Base-by-base conservation (phyloP, 2,113 vertebrate genomes). In the Melanotaenia duboulayi region DNA sequence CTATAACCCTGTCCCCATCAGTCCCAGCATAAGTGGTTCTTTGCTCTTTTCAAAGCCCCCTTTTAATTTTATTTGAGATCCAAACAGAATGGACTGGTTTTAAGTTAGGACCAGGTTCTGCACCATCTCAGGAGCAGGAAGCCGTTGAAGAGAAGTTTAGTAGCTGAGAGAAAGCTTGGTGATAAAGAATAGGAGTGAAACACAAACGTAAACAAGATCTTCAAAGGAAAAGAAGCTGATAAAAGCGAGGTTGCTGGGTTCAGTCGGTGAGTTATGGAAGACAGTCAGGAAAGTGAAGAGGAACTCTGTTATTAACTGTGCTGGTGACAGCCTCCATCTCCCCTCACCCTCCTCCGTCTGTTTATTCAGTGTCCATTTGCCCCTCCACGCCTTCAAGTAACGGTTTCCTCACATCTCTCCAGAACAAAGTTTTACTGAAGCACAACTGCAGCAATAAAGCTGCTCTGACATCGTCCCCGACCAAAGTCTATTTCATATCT, bases 251-350 rank as follows among this genome's bases (percentile, higher is more conserved):
- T 24, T 8, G 25, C 4, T 48, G 59, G 24, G 48, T 73, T 59
- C 60, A 74, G 48, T 69, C 35, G 55, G n/a, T 0, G n/a, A 42
- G 58, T 51, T 52, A 44, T 63, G 46, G 13, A 22, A 68, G 56
- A 65, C 7, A 40, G 71, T 24, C 61, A 66, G 76, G 69, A 65
- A 64, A 49, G 54, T 32, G 4, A 49, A 62, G 67, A 74, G 57
- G 23, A 81, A 56, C 1, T 78, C 68, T 66, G 22, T 74, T 22
- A 76, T 82, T 69, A 78, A 50, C 66, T 50, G 25, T 7, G 37
- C 37, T 58, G 65, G 46, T 67, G 57, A 67, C 39, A 61, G 19
- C 42, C 28, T 54, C 14, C 17, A n/a, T 35, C 57, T 40, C 20
- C 40, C n/a, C 12, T 28, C 19, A 35, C 7, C 28, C 62, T 23